Evolutionary conservation across 1,140 invertebrate genomes (phyloP).

Genomic region (Hetaerina americana): DNA sequence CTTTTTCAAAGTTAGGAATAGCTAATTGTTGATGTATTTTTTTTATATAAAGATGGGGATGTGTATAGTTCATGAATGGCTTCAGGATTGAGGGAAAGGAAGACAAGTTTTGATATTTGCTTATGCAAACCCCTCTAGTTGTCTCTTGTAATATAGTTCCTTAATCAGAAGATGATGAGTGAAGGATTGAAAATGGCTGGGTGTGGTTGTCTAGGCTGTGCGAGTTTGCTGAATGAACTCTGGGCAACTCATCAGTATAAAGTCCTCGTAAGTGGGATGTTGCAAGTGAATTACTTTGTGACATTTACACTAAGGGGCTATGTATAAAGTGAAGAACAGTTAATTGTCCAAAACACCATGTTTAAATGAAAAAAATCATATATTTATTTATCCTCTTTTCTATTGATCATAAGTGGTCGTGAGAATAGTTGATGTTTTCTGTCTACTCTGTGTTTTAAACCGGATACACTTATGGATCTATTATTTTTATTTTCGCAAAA

Average conservation of each 20-base stretch:
- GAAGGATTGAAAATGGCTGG: no score
- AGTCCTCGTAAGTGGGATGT: not conserved
- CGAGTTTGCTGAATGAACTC: not conserved
- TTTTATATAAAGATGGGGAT: not conserved
- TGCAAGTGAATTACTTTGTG: not conserved
- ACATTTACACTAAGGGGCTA: not conserved
- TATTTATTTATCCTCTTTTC: not conserved
- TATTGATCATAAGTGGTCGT: no score
- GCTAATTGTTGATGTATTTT: not conserved
- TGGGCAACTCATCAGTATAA: not conserved
- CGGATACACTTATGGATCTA: no score
- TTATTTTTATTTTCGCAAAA: no score
- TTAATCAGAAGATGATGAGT: not conserved
- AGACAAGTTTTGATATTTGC: not conserved
- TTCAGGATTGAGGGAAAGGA: no score
- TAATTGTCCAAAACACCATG: not conserved
- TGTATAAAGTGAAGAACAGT: not conserved
- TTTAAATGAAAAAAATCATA: not conserved
- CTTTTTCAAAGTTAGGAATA: not conserved
- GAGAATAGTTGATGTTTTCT: no score
- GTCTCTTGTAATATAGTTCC: not conserved
- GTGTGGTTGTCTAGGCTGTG: not conserved
- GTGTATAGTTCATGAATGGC: not conserved
- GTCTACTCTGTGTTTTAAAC: no score
- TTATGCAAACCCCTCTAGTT: not conserved